Evolutionary conservation across 2,888 invertebrate species (phyloP), one percentile per base, ranked within the genome.

Genomic region (Tillus elongatus): DNA sequence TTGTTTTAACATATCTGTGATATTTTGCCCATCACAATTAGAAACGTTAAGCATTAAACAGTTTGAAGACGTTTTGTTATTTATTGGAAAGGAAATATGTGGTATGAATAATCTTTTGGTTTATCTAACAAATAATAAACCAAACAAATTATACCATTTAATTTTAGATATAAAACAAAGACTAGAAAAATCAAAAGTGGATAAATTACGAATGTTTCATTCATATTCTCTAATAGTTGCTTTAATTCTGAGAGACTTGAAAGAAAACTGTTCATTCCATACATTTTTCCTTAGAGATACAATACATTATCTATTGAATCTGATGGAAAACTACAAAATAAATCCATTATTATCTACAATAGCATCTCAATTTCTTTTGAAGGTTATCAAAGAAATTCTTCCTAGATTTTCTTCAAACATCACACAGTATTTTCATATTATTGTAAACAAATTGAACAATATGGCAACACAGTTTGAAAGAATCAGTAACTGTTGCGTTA

Each of bases 241-340:
- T 4, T 60, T 69, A 13, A 56, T 69, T 19, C 51, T 71, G 1
- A 63, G 69, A 0, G 49, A 56, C 13, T 42, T 70, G 3, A 41
- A 52, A 2, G 28, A n/a, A 12, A 16, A 30, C 9, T 13, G 28
- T 8, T 19, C 63, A 1, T 66, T 75, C n/a, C 69, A 71, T 4
- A 60, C 66, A 1, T 77, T 73, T 46, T 53, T 79, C 9, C 65
- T 75, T 26, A 69, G 73, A 47, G 78, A 75, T 46, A 63, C 72
- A 3, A 68, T 71, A 35, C 68, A 71, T 42, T 71, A 69, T 36
- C 56, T 79, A 13, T 56, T 73, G 1, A 65, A 74, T 46, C 61
- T 73, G 2, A 70, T 74, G 2, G 70, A 69, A 2, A 54, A 56
- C 31, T 61, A 64, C 33, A 51, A 57, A 12, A 53, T 54, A 6